Conservation (phyloP, 2,888 invertebrate genomes). For the Tryphoninae sp. region DNA sequence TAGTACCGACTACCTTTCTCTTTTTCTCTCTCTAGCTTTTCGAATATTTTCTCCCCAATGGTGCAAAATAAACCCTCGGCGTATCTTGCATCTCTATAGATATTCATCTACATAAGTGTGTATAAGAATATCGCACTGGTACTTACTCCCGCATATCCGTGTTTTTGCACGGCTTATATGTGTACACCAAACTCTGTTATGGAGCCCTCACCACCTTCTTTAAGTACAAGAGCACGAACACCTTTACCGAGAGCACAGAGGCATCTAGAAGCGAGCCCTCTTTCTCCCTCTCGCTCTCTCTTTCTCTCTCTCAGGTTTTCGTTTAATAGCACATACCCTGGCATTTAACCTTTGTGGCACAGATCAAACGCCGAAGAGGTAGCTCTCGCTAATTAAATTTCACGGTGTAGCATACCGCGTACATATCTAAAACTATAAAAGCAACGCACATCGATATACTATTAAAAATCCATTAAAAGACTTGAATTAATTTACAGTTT, state of each 20-base stretch:
- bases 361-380: conserved; percentile 43
- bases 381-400: conserved; percentile 49
- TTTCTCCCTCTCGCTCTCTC: neutral
- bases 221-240: neutral
- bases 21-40: conserved; percentile 22
- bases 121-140: conserved; percentile 41
- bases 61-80: conserved; percentile 23
- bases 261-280: conserved; percentile 7
- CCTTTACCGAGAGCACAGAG: conserved; percentile 31
- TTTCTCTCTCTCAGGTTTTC: neutral
- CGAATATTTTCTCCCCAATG: conserved; percentile 46
- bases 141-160: conserved; percentile 25
- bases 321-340: conserved; percentile 36
- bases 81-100: conserved; percentile 8
- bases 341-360: conserved; percentile 40
- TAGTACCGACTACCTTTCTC: conserved; percentile 21
- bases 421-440: neutral
- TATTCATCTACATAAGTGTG: conserved; percentile 2
- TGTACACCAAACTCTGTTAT: conserved; percentile 17
- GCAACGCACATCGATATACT: conserved; percentile 1
- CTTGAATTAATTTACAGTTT: conserved; percentile 1
- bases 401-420: conserved; percentile 3
- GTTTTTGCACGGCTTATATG: conserved; percentile 27
- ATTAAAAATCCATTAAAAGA: neutral
- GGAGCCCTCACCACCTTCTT: conserved; percentile 24